These are phyloP conservation scores for Steatornis caripensis DNA, from an alignment of 2,113 vertebrate species.

Conservation along the genomic window DNA sequence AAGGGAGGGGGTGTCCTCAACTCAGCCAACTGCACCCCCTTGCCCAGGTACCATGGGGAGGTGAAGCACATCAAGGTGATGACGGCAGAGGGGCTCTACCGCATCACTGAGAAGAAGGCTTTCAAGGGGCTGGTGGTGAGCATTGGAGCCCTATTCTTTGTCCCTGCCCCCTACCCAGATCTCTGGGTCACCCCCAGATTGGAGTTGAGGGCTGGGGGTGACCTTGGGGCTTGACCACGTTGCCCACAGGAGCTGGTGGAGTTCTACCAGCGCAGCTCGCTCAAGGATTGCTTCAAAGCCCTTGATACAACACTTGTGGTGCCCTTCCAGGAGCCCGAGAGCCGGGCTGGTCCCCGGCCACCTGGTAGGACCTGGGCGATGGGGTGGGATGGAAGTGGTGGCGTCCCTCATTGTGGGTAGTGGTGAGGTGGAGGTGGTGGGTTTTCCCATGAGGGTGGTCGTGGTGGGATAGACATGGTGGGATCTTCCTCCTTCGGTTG, in stretches of 20 bases:
- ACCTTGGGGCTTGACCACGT: not conserved
- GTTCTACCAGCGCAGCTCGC: slow-evolving; percentile 86
- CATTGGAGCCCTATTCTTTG: not conserved
- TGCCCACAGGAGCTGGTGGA: slow-evolving; percentile 82
- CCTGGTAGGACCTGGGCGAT: slow-evolving; percentile 59
- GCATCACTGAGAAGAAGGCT: slow-evolving; percentile 91
- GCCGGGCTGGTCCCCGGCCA: slow-evolving; percentile 47
- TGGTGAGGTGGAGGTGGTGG: not conserved
- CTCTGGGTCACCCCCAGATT: too few relatives aligned
- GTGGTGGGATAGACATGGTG: not conserved
- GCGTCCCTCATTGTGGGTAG: too few relatives aligned
- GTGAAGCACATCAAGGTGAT: slow-evolving; percentile 91
- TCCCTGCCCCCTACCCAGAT: fast-evolving
- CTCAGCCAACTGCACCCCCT: not conserved
- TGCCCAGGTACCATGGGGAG: slow-evolving; percentile 83
- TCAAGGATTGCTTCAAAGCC: slow-evolving; percentile 89
- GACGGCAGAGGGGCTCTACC: slow-evolving; percentile 80
- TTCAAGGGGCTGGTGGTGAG: slow-evolving; percentile 85
- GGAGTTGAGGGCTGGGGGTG: not conserved
- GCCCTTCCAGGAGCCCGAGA: slow-evolving; percentile 85
- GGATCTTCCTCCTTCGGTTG: not conserved
- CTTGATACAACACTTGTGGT: slow-evolving; percentile 83
- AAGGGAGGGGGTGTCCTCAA: too few relatives aligned
- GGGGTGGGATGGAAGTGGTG: not conserved
- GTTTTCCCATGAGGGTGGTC: not conserved